Evolutionary conservation across 2,797 vertebrate genomes (phyloP), one percentile per base, ranked within the genome.

Genomic region (Crossoptilon crossoptilon): DNA sequence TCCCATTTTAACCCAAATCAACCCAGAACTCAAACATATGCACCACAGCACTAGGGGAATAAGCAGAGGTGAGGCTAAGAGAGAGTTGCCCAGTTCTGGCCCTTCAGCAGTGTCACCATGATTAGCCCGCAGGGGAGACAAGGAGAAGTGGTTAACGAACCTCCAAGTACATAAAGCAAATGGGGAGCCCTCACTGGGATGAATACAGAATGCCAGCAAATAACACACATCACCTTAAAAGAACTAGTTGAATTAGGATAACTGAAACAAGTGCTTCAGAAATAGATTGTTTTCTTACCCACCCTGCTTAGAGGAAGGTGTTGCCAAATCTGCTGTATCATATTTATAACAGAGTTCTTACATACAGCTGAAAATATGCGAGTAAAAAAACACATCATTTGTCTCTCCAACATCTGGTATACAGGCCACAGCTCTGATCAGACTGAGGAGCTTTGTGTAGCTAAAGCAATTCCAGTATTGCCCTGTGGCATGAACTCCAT

Each of bases 281-380:
- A 92, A 79, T 33, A 5, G 48, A 87, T 51, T 46, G 46, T 79
- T 80, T 49, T 41, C 83, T 83, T 77, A 94, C 31, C 92, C 83
- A 63, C 83, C 87, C 95, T 84, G 35, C 76, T 88, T 17, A 62
- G 59, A 63, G 9, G 22, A 66, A 84, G 74, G 37, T 3, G 2
- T 15, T 95, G 94, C 96, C 94, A 96, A 88, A 90, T 86, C 62
- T 91, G 92, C 90, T 90, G 87, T 33, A 35, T 95, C 94, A 95
- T 9, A 12, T 91, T 92, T 84, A 0, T 55, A 84, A 92, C 64
- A 90, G 77, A 88, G 44, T 23, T 90, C 87, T 96, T 95, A 94
- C 93, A 75, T 48, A 79, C 5, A 59, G 71, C 19, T 77, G 49
- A 92, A 95, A 96, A 93, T 87, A 96, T 91, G 92, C 88, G 83